phyloP scores from a whole-genome alignment of 2,888 invertebrate species.

The Leucania comma region DNA sequence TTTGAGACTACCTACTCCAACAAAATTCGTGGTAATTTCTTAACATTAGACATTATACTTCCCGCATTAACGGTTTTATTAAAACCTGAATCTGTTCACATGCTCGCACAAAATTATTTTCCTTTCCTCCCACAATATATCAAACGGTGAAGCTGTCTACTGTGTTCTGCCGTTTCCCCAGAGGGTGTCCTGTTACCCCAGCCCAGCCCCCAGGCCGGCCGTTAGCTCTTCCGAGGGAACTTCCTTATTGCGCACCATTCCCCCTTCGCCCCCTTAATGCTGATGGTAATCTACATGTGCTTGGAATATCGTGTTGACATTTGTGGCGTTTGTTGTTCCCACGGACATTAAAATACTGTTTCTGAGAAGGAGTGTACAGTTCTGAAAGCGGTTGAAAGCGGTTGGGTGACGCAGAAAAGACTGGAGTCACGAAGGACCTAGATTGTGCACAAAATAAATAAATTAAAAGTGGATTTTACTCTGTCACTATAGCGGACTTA shows the following conservation, averaged over 20 bases:
- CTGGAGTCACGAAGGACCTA: conserved; percentile 34
- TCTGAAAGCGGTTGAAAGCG: conserved; percentile 27
- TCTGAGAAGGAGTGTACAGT: conserved; percentile 39
- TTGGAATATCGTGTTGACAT: conserved; percentile 44
- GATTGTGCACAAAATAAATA: conserved; percentile 4
- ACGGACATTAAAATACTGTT: conserved; percentile 44
- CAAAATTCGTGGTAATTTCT: background rate
- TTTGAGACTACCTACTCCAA: conserved; percentile 1
- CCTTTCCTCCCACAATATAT: conserved; percentile 19
- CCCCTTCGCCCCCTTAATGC: conserved; percentile 56
- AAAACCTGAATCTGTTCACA: background rate
- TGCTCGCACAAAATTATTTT: conserved; percentile 2
- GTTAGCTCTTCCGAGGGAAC: conserved; percentile 68
- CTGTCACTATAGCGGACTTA: background rate
- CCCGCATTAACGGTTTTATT: background rate
- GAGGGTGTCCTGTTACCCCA: conserved; percentile 63
- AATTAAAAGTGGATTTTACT: background rate
- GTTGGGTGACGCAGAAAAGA: background rate
- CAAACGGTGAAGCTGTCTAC: conserved; percentile 37
- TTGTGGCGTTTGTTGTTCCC: conserved; percentile 44
- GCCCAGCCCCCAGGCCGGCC: conserved; percentile 62
- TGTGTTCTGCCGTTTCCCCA: conserved; percentile 43
- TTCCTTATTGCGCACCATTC: conserved; percentile 70
- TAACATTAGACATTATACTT: background rate
- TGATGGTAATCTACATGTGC: conserved; percentile 61